These are phyloP conservation scores for Calliphora vomitoria DNA, from an alignment of 2,888 invertebrate genomes.

Conservation along the genomic window DNA sequence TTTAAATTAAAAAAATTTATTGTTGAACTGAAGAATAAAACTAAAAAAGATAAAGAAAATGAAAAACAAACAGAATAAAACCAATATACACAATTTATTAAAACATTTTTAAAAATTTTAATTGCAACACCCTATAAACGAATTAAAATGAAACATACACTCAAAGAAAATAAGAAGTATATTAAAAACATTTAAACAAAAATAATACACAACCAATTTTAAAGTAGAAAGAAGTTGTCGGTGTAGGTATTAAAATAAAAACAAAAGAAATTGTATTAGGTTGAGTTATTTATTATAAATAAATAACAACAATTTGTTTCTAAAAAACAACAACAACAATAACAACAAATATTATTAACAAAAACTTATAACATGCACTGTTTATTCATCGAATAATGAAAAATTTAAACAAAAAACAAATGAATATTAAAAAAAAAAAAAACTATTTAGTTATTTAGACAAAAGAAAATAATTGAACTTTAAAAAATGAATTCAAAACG, in stretches of 20 bases:
- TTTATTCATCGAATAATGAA: conserved; percentile 82
- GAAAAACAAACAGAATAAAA: conserved; percentile 48
- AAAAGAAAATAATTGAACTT: conserved; percentile 46
- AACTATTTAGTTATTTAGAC: conserved; percentile 59
- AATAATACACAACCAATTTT: conserved; percentile 67
- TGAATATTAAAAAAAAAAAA: conserved; percentile 52
- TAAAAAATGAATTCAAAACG: conserved; percentile 24
- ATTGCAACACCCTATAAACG: conserved; percentile 43
- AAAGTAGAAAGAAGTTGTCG: conserved; percentile 72
- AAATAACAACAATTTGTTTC: conserved; percentile 67
- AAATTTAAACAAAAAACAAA: conserved; percentile 55
- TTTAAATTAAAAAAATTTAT: conserved; percentile 59
- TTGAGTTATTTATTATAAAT: conserved; percentile 74
- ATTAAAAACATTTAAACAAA: conserved; percentile 19
- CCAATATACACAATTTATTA: conserved; percentile 50
- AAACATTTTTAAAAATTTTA: conserved; percentile 60
- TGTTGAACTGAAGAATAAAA: conserved; percentile 60
- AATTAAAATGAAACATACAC: conserved; percentile 44
- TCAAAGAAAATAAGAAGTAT: conserved; percentile 47
- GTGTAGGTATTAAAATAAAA: conserved; percentile 65
- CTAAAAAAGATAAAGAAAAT: conserved; percentile 41
- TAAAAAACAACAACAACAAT: no score
- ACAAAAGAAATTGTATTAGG: conserved; percentile 63
- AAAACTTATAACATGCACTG: conserved; percentile 79
- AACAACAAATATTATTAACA: conserved; percentile 75